These are phyloP conservation scores for Antennarius maculatus DNA, from an alignment of 2,797 vertebrate genomes.

Conservation along the genomic window DNA sequence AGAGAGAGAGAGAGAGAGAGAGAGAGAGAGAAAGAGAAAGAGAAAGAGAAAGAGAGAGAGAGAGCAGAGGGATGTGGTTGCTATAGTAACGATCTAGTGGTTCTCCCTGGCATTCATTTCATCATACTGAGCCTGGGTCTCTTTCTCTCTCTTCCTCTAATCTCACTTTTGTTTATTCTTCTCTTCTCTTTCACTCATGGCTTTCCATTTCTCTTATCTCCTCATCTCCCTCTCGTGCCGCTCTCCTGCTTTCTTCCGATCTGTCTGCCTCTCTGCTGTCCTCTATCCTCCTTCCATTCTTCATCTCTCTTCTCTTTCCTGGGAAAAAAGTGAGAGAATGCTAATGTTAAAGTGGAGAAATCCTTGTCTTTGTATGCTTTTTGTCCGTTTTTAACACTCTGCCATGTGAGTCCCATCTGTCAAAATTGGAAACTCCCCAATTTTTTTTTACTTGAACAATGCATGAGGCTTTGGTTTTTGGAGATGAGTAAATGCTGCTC, in stretches of 20 bases:
- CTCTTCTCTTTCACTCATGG: slow-evolving; percentile 54
- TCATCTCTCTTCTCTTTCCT: slow-evolving; percentile 40
- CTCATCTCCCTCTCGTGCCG: slow-evolving; percentile 62
- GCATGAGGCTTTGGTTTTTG: slow-evolving; percentile 30
- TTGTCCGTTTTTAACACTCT: slow-evolving; percentile 34
- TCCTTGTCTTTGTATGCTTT: slow-evolving; percentile 47
- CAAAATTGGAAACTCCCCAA: slow-evolving; percentile 37
- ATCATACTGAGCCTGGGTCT: slow-evolving; percentile 74
- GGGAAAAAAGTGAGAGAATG: slow-evolving; percentile 36
- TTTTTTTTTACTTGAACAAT: slow-evolving; percentile 20
- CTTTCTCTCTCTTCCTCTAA: slow-evolving; percentile 52
- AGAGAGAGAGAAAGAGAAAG: slow-evolving; percentile 32
- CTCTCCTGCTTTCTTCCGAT: slow-evolving; percentile 42
- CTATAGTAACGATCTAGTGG: slow-evolving; percentile 86
- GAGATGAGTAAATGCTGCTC: slow-evolving; percentile 43
- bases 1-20: slow-evolving; percentile 40
- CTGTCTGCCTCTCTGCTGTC: slow-evolving; percentile 22
- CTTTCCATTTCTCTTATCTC: slow-evolving; percentile 65
- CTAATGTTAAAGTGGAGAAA: slow-evolving; percentile 51
- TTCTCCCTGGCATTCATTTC: slow-evolving; percentile 80
- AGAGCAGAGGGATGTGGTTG: slow-evolving; percentile 78
- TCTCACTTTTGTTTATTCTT: slow-evolving; percentile 68
- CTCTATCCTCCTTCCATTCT: slow-evolving; percentile 11
- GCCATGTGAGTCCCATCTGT: slow-evolving; percentile 58
- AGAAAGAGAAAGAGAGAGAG: background rate